A percentile compares a stretch with the other conserved stretches of the same genome.
These are phyloP conservation scores for Apaloderma vittatum DNA, from an alignment of 2,113 vertebrate genomes.

Conservation along the genomic window DNA sequence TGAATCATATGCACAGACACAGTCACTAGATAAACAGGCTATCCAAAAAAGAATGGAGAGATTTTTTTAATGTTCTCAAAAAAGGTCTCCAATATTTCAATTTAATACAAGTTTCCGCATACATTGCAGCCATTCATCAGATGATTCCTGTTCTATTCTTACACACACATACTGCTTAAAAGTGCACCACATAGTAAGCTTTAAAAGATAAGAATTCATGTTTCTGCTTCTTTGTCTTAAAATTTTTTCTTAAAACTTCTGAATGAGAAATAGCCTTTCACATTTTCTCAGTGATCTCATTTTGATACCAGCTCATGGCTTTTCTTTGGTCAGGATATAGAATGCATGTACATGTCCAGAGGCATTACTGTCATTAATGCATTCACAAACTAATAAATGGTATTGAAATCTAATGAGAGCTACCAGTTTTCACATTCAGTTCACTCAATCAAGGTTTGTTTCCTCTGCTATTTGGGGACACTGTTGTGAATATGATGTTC, in stretches of 20 bases:
- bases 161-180: background rate
- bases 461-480: background rate
- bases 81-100: background rate
- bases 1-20: background rate
- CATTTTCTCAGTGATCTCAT: background rate
- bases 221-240: background rate
- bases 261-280: background rate
- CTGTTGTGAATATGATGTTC: background rate
- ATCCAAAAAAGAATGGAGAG: background rate
- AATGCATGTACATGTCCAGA: background rate
- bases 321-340: background rate
- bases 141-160: background rate
- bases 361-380: background rate
- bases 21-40: background rate
- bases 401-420: background rate
- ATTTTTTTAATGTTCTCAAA: background rate
- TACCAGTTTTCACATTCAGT: background rate
- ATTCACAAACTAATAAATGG: background rate
- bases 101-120: background rate
- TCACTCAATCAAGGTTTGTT: background rate
- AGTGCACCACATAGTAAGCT: background rate
- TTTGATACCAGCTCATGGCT: background rate
- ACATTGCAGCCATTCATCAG: slow-evolving; percentile 4
- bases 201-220: background rate
- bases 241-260: background rate